Base-by-base conservation (phyloP, 2,888 invertebrate species). In the Torymus aiolomorphi region DNA sequence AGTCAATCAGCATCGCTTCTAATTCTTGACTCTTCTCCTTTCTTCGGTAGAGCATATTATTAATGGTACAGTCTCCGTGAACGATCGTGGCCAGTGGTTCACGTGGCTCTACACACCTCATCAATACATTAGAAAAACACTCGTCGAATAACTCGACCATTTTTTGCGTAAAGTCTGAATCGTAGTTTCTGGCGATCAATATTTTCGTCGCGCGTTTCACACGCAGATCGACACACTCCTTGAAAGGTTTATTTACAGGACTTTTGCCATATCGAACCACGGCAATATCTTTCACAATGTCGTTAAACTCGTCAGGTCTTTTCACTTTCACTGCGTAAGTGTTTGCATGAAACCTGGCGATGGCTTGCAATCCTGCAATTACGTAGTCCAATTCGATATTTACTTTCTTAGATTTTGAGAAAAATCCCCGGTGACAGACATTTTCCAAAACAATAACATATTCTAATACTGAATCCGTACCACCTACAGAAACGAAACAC, bases 41-140 rank as follows among this genome's bases (percentile, higher is more conserved):
- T 12, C 70, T 76, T 5, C 84, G 83, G 69, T 86, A 89, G 13
- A 90, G 77, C 2, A 85, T 66, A 69, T 89, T 90, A 72, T 87
- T 87, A 52, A 86, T 80, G 0, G 88, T 87, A 59, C 86, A 87
- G 59, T 89, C 89, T 0, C 89, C 89, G 67, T 89, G 89, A 73
- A 88, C 86, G 1, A 90, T 13, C 0, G 86, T 87, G 1, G 88
- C 86, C 0, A 90, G 70, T 1, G 88, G 88, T 62, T 89, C 89
- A 0, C 78, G 75, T 0, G 86, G 83, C 16, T 83, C 12, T 0
- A 82, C 0, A 3, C 71, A 42, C 13, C 85, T 82, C 18, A 85
- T 0, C 49, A 87, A 16, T 10, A 86, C 66, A 0, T 83, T 82
- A 8, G 73, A 24, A 42, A 80, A 86, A 2, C 74, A 76, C 73